phyloP scores from a whole-genome alignment of 1,140 invertebrate species.

The Drosophila quadrilineata region DNA sequence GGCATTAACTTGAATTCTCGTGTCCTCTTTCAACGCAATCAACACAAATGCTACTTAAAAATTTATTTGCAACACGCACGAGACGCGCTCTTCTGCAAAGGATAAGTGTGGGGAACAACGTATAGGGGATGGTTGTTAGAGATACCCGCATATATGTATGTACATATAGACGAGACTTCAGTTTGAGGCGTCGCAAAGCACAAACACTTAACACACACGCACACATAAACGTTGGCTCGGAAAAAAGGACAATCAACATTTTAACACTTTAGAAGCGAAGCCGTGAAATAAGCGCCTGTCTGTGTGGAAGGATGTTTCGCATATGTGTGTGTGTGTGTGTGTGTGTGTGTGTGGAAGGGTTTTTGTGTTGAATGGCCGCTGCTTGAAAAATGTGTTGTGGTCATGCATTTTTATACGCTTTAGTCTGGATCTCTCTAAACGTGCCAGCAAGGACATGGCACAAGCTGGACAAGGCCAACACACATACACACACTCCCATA shows the following conservation, averaged over 20 bases:
- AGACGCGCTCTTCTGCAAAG: conserved; percentile 33
- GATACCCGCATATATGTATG: conserved; percentile 36
- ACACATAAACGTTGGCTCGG: conserved; percentile 16
- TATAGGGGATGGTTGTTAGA: conserved; percentile 7
- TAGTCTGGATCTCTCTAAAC: conserved; percentile 23
- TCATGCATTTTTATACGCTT: conserved; percentile 71
- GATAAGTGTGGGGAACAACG: not conserved
- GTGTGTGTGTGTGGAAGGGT: conserved; percentile 7
- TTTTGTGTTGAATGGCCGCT: conserved; percentile 37
- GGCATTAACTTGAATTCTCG: conserved; percentile 45
- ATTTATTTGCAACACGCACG: conserved; percentile 76
- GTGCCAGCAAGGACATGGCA: conserved; percentile 20
- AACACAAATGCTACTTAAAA: conserved; percentile 80
- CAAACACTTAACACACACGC: conserved; percentile 54
- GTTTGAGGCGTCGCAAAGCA: conserved; percentile 57
- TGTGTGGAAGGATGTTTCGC: too few relatives aligned
- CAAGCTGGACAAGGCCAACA: conserved; percentile 2
- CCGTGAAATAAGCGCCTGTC: conserved; percentile 31
- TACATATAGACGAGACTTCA: too few relatives aligned
- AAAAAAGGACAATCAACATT: conserved; percentile 79
- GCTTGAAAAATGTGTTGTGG: conserved; percentile 69
- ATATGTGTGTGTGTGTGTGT: not conserved
- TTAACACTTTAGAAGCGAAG: conserved; percentile 68
- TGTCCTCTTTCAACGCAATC: conserved; percentile 77
- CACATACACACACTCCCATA: conserved; percentile 1